Base-by-base conservation (phyloP, 53 echinoderm and acorn worm genomes). In the Crossaster papposus region DNA sequence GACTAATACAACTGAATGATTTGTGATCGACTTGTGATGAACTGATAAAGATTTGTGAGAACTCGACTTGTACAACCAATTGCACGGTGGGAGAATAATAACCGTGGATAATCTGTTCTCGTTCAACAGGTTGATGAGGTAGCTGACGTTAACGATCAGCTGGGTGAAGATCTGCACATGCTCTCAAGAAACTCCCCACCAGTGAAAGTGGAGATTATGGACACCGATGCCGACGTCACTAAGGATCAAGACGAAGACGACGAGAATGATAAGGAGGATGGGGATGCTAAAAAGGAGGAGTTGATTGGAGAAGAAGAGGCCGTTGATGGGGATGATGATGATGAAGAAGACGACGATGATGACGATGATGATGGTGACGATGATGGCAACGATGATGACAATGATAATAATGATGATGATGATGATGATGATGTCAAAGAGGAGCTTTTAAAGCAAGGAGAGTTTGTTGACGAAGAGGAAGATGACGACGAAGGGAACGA, bases 101-200 rank as follows among this genome's bases (percentile, higher is more conserved):
- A 58, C 22, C 58, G 17, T 58, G 58, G 58, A 23, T 22, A 22
- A 10, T 68, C 11, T 68, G 0, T 62, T 62, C 23, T 7, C 24
- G 28, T 32, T 73, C 35, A 10, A 55, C 76, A 87, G 87, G 87
- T 76, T 18, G 87, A 65, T 24, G 91, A 70, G 91, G 90, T 76
- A 88, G 93, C 83, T 5, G 87, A 78, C 68, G 83, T 70, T 44
- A 93, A 83, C 74, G 91, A 62, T 58, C 91, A 83, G 83, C 79
- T 63, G 29, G 85, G 85, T 78, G 73, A 82, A 91, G 95, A 64
- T 89, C 90, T 75, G 70, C 83, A 53, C 90, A 86, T 58, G 70
- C 83, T 87, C 55, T 87, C 87, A 20, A 75, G 87, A 77, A 87
- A 87, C 76, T 54, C 87, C n/a, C 76, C 77, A 24, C 87, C 87